Evolutionary conservation across 53 echinoderm and acorn worm species (phyloP).

Genomic region (Patiria pectinifera): DNA sequence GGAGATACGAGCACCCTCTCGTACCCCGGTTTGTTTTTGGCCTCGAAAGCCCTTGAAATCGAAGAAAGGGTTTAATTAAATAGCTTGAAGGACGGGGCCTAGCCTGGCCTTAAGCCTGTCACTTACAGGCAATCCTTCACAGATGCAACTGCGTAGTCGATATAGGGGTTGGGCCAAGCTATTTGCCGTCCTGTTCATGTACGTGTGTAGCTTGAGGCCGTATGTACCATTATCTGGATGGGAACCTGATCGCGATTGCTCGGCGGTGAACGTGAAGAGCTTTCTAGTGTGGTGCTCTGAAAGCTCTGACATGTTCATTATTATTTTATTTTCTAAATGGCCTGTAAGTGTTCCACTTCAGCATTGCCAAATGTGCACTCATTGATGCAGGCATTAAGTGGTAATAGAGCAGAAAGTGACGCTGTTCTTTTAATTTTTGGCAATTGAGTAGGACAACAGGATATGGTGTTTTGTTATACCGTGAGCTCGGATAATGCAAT

Average conservation of each 20-base stretch:
- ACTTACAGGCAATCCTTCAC: too few species aligned
- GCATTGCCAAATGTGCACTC: too few species aligned
- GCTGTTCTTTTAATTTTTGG: too few species aligned
- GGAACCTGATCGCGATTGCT: background rate
- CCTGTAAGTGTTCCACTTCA: background rate
- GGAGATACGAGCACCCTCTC: background rate
- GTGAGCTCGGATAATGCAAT: too few species aligned
- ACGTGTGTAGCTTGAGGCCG: background rate
- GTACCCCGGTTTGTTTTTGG: background rate
- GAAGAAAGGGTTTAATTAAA: background rate
- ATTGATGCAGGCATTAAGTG: too few species aligned
- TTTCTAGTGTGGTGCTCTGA: background rate
- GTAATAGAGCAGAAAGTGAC: too few species aligned
- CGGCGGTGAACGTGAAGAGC: background rate
- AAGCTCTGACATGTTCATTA: background rate
- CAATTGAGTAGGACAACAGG: too few species aligned
- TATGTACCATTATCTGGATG: background rate
- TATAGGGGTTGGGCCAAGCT: background rate
- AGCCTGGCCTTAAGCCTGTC: too few species aligned
- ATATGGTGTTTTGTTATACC: too few species aligned
- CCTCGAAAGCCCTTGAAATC: background rate
- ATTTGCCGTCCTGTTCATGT: background rate
- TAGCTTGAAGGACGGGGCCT: background rate
- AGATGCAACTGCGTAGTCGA: background rate
- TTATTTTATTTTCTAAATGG: background rate